Evolutionary conservation across 2,888 invertebrate species (phyloP).

Genomic region (Ophion ventricosus): DNA sequence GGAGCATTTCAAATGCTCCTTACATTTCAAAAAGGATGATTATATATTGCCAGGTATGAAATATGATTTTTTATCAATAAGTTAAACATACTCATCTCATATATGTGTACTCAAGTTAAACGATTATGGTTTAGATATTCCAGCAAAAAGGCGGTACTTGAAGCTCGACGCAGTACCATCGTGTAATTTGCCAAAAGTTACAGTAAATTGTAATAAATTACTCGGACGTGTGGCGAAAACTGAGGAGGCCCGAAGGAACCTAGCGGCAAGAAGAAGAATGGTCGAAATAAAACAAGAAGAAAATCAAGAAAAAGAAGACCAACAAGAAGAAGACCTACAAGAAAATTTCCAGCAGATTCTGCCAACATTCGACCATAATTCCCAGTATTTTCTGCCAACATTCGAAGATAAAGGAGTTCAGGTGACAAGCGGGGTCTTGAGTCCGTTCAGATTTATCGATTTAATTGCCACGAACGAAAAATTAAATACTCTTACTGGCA

Average conservation of each 20-base stretch:
- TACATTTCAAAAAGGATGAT: too few relatives aligned
- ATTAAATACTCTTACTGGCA: slow-evolving; percentile 20
- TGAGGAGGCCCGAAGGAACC: slow-evolving; percentile 11
- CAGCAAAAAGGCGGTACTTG: slow-evolving; percentile 10
- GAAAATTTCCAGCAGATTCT: slow-evolving; percentile 6
- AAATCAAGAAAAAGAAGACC: background rate
- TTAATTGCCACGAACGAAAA: slow-evolving; percentile 20
- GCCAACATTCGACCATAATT: background rate
- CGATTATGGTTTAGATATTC: slow-evolving; percentile 18
- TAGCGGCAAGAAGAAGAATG: background rate
- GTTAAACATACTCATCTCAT: too few relatives aligned
- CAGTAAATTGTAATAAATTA: slow-evolving; percentile 12
- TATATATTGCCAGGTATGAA: too few relatives aligned
- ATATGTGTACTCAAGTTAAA: slow-evolving; percentile 11
- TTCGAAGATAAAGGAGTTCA: slow-evolving; percentile 11
- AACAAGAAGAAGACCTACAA: background rate
- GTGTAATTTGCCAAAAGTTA: slow-evolving; percentile 22
- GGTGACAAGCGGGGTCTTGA: background rate
- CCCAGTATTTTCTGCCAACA: background rate
- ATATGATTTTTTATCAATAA: too few relatives aligned
- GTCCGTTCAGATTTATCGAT: slow-evolving; percentile 6
- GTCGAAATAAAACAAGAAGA: slow-evolving; percentile 6
- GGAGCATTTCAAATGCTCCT: too few relatives aligned
- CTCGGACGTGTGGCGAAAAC: background rate
- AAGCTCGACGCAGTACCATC: slow-evolving; percentile 16